A percentile compares a stretch with the other conserved stretches of the same genome.
Conservation (phyloP, 1,140 invertebrate species). For the Dreissena rostriformis region DNA sequence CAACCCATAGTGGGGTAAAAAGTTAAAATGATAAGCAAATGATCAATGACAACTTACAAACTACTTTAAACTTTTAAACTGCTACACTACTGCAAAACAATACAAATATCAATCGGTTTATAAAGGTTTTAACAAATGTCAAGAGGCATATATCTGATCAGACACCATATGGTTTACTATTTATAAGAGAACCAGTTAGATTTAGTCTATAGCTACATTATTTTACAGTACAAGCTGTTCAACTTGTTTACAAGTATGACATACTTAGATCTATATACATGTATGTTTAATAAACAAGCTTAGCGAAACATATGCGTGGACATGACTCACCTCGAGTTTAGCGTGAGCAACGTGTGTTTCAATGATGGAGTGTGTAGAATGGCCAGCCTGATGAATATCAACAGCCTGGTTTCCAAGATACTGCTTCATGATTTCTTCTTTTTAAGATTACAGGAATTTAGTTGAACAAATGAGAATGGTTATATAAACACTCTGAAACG, state of each 20-base stretch:
- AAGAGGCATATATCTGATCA: too few species aligned
- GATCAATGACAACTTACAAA: too few species aligned
- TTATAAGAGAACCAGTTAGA: not conserved
- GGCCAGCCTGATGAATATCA: constrained; percentile 61
- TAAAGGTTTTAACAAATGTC: too few species aligned
- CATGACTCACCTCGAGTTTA: constrained; percentile 62
- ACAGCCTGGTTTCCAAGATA: constrained; percentile 66
- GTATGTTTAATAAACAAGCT: not conserved
- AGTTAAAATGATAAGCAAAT: too few species aligned
- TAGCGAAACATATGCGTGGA: not conserved
- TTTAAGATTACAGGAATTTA: constrained; percentile 46
- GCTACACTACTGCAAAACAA: too few species aligned
- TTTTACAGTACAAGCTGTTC: not conserved
- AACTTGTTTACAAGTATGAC: not conserved
- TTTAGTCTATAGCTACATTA: not conserved
- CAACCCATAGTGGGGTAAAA: too few species aligned
- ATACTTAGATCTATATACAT: not conserved
- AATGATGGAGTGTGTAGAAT: constrained; percentile 57
- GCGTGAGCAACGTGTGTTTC: constrained; percentile 56
- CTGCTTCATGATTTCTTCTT: constrained; percentile 55
- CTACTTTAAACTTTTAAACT: too few species aligned
- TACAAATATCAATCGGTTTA: too few species aligned
- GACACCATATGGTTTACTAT: too few species aligned
- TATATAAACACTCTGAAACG: constrained; percentile 78
- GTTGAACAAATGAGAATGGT: constrained; percentile 57